These are phyloP conservation scores for Pediacus dermestoides DNA, from an alignment of 2,888 invertebrate genomes.

Conservation along the genomic window DNA sequence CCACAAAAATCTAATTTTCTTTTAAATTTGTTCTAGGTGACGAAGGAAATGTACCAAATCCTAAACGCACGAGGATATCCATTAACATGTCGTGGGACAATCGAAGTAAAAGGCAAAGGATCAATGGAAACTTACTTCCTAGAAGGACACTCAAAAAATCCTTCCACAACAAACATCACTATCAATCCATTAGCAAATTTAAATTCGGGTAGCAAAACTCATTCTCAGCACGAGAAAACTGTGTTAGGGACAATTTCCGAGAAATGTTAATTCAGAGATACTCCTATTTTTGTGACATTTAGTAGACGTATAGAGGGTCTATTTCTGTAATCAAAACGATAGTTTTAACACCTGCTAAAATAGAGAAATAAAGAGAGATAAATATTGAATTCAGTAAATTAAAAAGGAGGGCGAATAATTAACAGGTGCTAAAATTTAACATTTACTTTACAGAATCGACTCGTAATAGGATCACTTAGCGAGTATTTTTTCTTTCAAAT, in stretches of 20 bases:
- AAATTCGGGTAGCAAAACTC: slow-evolving; percentile 19
- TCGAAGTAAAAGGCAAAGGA: slow-evolving; percentile 92
- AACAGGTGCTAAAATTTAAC: too few species aligned
- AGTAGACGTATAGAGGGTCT: too few species aligned
- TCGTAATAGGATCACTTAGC: too few species aligned
- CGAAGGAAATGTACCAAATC: slow-evolving; percentile 83
- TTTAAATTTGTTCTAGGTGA: slow-evolving; percentile 59
- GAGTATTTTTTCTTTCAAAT: slow-evolving; percentile 5
- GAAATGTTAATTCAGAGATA: slow-evolving; percentile 35
- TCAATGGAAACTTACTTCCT: slow-evolving; percentile 90
- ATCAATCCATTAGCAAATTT: slow-evolving; percentile 44
- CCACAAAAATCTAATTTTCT: too few species aligned
- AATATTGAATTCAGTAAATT: too few species aligned
- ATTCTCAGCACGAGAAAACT: slow-evolving; percentile 24
- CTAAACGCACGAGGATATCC: slow-evolving; percentile 73
- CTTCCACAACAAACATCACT: slow-evolving; percentile 42
- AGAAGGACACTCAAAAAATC: slow-evolving; percentile 39
- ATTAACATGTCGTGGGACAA: slow-evolving; percentile 78
- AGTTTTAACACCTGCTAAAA: too few species aligned
- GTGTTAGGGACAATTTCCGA: slow-evolving; percentile 39
- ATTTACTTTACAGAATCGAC: too few species aligned
- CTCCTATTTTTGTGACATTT: too few species aligned
- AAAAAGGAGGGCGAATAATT: too few species aligned
- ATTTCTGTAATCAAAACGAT: too few species aligned
- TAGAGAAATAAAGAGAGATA: too few species aligned